phyloP scores from a whole-genome alignment of 35 echinoderm and acorn worm genomes.

The Hemicentrotus pulcherrimus region DNA sequence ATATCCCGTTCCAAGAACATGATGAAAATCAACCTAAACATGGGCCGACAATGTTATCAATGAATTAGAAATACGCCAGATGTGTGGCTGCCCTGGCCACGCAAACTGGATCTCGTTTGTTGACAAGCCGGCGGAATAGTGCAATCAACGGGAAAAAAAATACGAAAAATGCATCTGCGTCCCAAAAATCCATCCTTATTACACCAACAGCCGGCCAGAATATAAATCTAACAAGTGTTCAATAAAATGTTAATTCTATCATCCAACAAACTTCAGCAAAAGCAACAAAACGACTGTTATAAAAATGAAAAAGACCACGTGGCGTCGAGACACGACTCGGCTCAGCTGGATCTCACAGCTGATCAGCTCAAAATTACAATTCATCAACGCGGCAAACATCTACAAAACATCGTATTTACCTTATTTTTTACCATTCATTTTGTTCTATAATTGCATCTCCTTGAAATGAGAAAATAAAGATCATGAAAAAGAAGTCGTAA shows the following conservation, averaged over 20 bases:
- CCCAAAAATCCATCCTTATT: too few species aligned
- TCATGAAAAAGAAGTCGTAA: neutral
- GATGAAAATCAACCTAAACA: neutral
- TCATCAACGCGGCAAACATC: neutral
- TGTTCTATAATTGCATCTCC: neutral
- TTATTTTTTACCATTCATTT: neutral
- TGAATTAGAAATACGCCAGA: neutral
- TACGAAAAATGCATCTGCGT: too few species aligned
- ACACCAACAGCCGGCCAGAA: too few species aligned
- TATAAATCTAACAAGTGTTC: too few species aligned
- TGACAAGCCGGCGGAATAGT: neutral
- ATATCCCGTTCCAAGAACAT: neutral
- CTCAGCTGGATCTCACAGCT: neutral
- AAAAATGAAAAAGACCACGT: neutral
- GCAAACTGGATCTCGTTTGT: neutral
- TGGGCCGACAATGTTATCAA: neutral
- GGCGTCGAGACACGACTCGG: neutral
- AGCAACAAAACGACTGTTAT: neutral
- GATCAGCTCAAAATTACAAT: neutral
- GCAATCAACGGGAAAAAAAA: neutral
- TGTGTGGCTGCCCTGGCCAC: constrained; percentile 22
- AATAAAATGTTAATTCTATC: too few species aligned
- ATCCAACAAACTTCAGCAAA: neutral
- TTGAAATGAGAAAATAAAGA: neutral
- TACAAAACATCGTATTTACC: neutral